A percentile compares a stretch with the other conserved stretches of the same genome.
Evolutionary conservation across 2,888 invertebrate species (phyloP).

Genomic region (Hypercompe scribonia): DNA sequence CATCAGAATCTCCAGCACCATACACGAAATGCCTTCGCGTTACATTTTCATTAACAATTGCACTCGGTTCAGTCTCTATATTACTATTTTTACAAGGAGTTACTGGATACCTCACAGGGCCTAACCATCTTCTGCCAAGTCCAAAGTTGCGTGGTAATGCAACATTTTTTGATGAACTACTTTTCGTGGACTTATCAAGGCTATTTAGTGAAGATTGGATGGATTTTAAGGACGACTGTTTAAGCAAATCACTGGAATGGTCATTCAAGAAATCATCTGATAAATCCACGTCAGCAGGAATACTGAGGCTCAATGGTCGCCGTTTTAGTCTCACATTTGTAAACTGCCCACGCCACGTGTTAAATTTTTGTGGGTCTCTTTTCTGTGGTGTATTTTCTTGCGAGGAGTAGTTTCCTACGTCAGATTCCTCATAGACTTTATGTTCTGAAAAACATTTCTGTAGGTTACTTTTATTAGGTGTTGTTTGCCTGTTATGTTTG

Average conservation of each 20-base stretch:
- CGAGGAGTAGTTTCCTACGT: slow-evolving; percentile 70
- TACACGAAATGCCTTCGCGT: slow-evolving; percentile 80
- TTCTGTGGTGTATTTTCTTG: slow-evolving; percentile 77
- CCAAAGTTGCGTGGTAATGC: slow-evolving; percentile 87
- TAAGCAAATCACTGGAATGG: slow-evolving; percentile 62
- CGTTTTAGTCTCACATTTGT: slow-evolving; percentile 67
- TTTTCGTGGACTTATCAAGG: slow-evolving; percentile 72
- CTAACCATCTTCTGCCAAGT: slow-evolving; percentile 87
- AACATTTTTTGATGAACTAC: slow-evolving; percentile 74
- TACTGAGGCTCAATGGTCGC: slow-evolving; percentile 80
- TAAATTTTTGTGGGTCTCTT: slow-evolving; percentile 70
- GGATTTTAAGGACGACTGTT: slow-evolving; percentile 74
- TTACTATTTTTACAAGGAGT: slow-evolving; percentile 87
- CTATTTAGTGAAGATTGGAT: slow-evolving; percentile 77
- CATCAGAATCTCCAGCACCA: slow-evolving; percentile 86
- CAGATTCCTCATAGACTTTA: slow-evolving; percentile 73
- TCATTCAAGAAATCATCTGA: slow-evolving; percentile 73
- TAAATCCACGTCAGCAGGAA: slow-evolving; percentile 75
- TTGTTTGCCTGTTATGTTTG: slow-evolving; percentile 65
- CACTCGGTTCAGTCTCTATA: slow-evolving; percentile 60
- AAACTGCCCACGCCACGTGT: slow-evolving; percentile 78
- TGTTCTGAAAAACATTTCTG: slow-evolving; percentile 79
- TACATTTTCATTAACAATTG: slow-evolving; percentile 72
- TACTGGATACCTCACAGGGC: slow-evolving; percentile 88
- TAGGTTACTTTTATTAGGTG: slow-evolving; percentile 67